phyloP scores from a whole-genome alignment of 2,797 vertebrate species.

The Neoniphon sammara region DNA sequence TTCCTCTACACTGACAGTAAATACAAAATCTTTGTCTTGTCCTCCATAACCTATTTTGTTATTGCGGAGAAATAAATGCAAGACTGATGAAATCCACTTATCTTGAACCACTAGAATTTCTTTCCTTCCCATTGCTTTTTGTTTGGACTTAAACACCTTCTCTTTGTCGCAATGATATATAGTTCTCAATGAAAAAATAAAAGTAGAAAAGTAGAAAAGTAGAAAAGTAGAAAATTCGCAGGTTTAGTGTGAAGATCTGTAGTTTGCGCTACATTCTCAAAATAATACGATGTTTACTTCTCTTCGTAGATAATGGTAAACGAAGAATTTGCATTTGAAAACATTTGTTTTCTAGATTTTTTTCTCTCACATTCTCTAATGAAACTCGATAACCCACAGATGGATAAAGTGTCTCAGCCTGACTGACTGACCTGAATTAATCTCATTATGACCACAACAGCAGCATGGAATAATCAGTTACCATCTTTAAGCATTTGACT shows the following conservation, averaged over 20 bases:
- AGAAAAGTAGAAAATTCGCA: not conserved
- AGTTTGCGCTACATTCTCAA: not conserved
- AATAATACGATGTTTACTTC: not conserved
- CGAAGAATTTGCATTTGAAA: too few relatives aligned
- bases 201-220: too few relatives aligned
- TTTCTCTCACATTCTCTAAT: too few relatives aligned
- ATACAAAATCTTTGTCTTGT: not conserved
- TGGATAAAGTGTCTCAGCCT: too few relatives aligned
- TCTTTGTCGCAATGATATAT: not conserved
- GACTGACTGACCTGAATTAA: too few relatives aligned
- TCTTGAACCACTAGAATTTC: not conserved
- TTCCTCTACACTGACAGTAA: not conserved
- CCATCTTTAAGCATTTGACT: too few relatives aligned
- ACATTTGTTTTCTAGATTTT: too few relatives aligned
- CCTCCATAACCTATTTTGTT: not conserved
- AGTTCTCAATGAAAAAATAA: not conserved
- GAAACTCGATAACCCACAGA: too few relatives aligned
- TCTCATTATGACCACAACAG: too few relatives aligned
- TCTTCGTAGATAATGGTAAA: not conserved
- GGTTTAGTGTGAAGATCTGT: not conserved
- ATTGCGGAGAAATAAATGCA: too few relatives aligned
- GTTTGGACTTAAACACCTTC: too few relatives aligned
- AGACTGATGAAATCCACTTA: not conserved
- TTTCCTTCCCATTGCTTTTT: not conserved
- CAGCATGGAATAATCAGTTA: too few relatives aligned